Evolutionary conservation across 2,113 vertebrate genomes (phyloP).

Genomic region (Sceloporus tristichus): DNA sequence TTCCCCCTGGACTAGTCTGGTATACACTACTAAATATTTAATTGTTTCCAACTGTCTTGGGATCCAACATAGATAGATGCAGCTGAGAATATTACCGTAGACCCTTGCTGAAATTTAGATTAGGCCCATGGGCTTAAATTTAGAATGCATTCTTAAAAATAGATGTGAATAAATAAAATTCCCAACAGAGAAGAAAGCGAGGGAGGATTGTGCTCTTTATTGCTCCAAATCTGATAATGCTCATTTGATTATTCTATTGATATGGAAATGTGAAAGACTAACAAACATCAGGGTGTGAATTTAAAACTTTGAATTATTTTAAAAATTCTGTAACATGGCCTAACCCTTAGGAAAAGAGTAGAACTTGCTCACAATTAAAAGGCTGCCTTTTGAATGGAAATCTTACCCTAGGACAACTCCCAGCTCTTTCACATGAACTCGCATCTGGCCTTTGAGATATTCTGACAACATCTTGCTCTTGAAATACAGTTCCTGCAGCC

Average conservation of each 20-base stretch:
- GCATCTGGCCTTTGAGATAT: slow-evolving; percentile 96
- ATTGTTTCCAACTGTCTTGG: slow-evolving; percentile 11
- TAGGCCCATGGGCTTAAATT: slow-evolving; percentile 1
- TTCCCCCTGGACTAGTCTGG: neutral
- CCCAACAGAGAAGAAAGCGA: neutral
- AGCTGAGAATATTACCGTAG: neutral
- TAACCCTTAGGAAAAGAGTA: neutral
- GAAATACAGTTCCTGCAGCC: slow-evolving; percentile 97
- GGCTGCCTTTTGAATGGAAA: slow-evolving; percentile 1
- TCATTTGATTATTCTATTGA: too few relatives aligned
- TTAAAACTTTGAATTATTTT: neutral
- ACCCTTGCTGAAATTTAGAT: neutral
- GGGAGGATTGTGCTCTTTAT: neutral
- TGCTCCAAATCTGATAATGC: neutral
- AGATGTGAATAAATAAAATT: neutral
- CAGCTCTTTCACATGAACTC: slow-evolving; percentile 97
- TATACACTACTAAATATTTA: neutral
- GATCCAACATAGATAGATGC: neutral
- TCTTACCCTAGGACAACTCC: slow-evolving; percentile 95
- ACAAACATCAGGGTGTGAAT: neutral
- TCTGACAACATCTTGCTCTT: slow-evolving; percentile 98
- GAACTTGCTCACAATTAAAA: neutral
- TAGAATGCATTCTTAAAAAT: neutral
- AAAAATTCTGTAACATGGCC: neutral
- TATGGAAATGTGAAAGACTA: neutral